phyloP scores from a whole-genome alignment of 2,797 vertebrate species.

The Neoniphon sammara region DNA sequence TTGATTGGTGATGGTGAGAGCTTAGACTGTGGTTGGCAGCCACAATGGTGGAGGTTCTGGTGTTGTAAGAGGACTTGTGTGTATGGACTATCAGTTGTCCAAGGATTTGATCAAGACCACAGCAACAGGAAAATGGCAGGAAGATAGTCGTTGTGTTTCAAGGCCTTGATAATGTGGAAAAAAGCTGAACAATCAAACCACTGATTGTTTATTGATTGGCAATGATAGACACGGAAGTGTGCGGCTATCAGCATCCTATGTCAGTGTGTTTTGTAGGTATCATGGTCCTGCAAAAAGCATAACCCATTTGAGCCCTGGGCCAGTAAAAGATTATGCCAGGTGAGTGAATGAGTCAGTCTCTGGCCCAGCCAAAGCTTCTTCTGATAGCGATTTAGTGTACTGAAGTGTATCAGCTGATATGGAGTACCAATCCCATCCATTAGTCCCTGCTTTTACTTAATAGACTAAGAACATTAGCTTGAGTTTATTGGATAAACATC shows the following conservation, averaged over 20 bases:
- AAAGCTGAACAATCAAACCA: background rate
- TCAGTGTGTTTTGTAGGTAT: conserved; percentile 22
- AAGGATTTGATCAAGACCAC: no score
- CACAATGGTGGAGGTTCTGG: background rate
- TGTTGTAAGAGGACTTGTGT: background rate
- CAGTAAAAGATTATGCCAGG: background rate
- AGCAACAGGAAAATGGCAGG: no score
- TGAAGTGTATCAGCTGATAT: background rate
- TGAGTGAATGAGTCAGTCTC: background rate
- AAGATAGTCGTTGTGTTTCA: background rate
- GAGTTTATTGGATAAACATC: background rate
- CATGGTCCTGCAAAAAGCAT: conserved; percentile 1
- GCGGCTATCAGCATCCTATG: conserved; percentile 11
- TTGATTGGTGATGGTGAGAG: conserved; percentile 17
- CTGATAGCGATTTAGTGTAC: background rate
- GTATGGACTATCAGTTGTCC: no score
- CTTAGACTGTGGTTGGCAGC: background rate
- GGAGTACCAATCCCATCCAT: background rate
- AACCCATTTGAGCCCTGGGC: conserved; percentile 1
- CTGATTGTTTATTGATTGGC: background rate
- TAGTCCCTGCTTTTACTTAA: background rate
- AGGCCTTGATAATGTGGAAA: no score
- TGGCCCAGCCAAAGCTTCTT: background rate
- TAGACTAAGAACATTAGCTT: background rate
- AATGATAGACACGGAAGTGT: conserved; percentile 9